These are phyloP conservation scores for Protomyctophum bolini DNA, from an alignment of 2,113 vertebrate species.

Conservation along the genomic window DNA sequence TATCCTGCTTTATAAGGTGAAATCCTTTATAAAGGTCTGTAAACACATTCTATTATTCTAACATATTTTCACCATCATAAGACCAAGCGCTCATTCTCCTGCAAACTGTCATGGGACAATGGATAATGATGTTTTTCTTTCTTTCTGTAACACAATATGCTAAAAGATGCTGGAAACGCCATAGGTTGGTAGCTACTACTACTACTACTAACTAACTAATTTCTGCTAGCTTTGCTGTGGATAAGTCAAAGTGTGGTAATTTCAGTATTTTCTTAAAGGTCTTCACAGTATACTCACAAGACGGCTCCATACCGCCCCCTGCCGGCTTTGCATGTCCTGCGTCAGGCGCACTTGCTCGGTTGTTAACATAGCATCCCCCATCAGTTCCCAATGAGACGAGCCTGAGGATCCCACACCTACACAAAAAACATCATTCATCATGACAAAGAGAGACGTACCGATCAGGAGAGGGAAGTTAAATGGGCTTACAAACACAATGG, in stretches of 20 bases:
- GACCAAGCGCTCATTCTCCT: too few relatives aligned
- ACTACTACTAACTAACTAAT: neutral
- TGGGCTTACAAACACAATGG: too few relatives aligned
- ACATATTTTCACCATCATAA: too few relatives aligned
- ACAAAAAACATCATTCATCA: conserved; percentile 10
- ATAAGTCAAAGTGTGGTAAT: neutral
- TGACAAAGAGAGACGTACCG: conserved; percentile 24
- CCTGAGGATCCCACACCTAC: conserved; percentile 87
- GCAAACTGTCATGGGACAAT: too few relatives aligned
- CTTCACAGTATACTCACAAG: conserved; percentile 80
- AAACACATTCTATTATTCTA: too few relatives aligned
- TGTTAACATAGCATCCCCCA: conserved; percentile 93
- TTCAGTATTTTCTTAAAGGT: neutral
- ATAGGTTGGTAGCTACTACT: neutral
- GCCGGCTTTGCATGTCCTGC: conserved; percentile 92
- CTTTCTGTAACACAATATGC: too few relatives aligned
- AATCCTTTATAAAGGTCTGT: too few relatives aligned
- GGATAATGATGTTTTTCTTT: too few relatives aligned
- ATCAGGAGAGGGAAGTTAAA: neutral
- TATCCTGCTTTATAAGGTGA: too few relatives aligned
- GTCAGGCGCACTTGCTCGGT: conserved; percentile 93
- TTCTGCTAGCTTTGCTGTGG: neutral
- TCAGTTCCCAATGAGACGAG: conserved; percentile 92
- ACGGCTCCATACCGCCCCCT: conserved; percentile 94
- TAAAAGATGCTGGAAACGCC: too few relatives aligned